Percentiles rank a stretch among this genome's conserved stretches.
Conservation (phyloP, 2,888 invertebrate species). For the Epirrhoe alternata region DNA sequence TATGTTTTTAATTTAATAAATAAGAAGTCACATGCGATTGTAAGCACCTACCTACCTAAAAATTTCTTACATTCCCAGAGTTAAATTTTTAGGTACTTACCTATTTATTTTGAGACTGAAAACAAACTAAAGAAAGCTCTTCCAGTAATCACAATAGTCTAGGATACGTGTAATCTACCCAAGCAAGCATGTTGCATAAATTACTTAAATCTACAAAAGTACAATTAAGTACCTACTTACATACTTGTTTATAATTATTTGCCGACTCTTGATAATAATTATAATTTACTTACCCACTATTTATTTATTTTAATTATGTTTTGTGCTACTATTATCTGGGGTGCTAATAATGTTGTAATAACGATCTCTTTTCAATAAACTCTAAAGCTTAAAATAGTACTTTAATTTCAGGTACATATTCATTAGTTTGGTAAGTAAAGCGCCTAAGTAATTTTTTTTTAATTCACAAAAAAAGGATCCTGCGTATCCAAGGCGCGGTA, state of each 20-base stretch:
- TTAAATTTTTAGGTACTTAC: not conserved
- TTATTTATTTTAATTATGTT: not conserved
- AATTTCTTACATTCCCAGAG: not conserved
- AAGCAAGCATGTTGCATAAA: not conserved
- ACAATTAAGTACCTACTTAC: too few relatives aligned
- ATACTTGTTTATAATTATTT: not conserved
- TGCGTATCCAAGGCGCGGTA: too few relatives aligned
- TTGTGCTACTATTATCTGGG: not conserved
- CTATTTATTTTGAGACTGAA: not conserved
- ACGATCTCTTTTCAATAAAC: slow-evolving; percentile 1
- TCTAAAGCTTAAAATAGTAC: not conserved
- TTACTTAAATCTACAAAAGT: too few relatives aligned
- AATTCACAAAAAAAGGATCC: too few relatives aligned
- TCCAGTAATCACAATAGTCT: not conserved
- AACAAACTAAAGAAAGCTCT: not conserved
- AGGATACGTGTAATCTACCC: too few relatives aligned
- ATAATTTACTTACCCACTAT: not conserved
- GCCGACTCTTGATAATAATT: not conserved
- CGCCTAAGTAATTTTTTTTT: too few relatives aligned
- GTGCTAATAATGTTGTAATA: not conserved
- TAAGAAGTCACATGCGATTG: not conserved
- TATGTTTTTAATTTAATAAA: not conserved
- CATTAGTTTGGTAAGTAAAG: too few relatives aligned
- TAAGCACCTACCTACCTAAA: not conserved
- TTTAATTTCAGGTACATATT: not conserved